phyloP scores from a whole-genome alignment of 2,797 vertebrate genomes.

The Heterohyrax brucei region DNA sequence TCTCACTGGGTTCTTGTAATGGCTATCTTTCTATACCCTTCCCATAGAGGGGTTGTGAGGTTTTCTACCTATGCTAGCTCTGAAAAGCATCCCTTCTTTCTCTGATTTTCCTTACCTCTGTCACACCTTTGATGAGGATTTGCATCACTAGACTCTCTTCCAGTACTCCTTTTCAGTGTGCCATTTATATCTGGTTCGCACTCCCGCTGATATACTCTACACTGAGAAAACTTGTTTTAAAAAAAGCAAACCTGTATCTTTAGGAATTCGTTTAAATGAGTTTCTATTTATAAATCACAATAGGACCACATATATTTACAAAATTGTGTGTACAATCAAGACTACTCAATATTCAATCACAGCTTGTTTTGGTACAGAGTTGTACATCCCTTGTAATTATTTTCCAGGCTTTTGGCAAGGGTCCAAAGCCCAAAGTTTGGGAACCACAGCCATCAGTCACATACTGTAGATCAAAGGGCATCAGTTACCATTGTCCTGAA shows the following conservation, averaged over 20 bases:
- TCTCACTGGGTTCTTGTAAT: background rate
- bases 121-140: background rate
- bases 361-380: background rate
- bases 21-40: no score
- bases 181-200: background rate
- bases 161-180: rapidly evolving
- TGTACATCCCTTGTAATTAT: background rate
- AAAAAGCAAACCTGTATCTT: background rate
- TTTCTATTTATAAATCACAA: background rate
- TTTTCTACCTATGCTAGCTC: no score
- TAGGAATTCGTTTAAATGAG: background rate
- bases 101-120: background rate
- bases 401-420: background rate
- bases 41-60: background rate
- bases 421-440: background rate
- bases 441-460: background rate
- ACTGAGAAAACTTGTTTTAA: background rate
- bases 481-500: background rate
- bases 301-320: background rate
- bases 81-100: background rate
- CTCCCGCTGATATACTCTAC: background rate
- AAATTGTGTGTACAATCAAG: background rate
- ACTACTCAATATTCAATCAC: background rate
- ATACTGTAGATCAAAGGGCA: background rate
- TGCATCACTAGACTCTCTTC: background rate